Evolutionary conservation across 2,797 vertebrate species (phyloP), one percentile per base, ranked within the genome.

Genomic region (Aldrovandia affinis): DNA sequence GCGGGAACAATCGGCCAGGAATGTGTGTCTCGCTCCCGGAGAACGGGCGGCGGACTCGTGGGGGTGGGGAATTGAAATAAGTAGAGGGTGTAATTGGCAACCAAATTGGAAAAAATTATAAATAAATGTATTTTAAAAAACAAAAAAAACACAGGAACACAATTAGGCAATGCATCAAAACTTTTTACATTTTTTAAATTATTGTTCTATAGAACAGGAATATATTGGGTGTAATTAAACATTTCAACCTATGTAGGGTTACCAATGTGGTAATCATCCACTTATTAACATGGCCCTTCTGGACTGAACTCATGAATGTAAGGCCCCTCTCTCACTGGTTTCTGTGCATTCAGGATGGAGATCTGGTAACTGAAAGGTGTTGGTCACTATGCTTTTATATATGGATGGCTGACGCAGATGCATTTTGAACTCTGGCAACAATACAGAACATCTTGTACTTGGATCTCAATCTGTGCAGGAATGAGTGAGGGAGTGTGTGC

Each of bases 111-210:
- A n/a, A n/a, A n/a, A n/a, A n/a, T n/a, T n/a, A n/a, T n/a, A n/a
- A n/a, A n/a, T n/a, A n/a, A n/a, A n/a, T n/a, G n/a, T n/a, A n/a
- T n/a, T n/a, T n/a, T n/a, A n/a, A n/a, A n/a, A n/a, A n/a, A n/a
- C n/a, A n/a, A n/a, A n/a, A 57, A 54, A 50, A 59, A 78, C 44
- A 78, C 73, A 28, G 75, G 57, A 44, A 83, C 78, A 83, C 42
- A 79, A 78, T 83, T 79, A 83, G 33, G 47, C 14, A 39, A 8
- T 57, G 30, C 82, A 78, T 83, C 73, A 83, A 77, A 83, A 55
- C 70, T n/a, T n/a, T n/a, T n/a, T n/a, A n/a, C n/a, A n/a, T n/a
- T n/a, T n/a, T n/a, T n/a, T n/a, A n/a, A n/a, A n/a, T n/a, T n/a
- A n/a, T n/a, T 73, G 22, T 79, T 79, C 33, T 61, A 65, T 65